These are phyloP conservation scores for Apeltes quadracus DNA, from an alignment of 2,113 vertebrate species.

Conservation along the genomic window DNA sequence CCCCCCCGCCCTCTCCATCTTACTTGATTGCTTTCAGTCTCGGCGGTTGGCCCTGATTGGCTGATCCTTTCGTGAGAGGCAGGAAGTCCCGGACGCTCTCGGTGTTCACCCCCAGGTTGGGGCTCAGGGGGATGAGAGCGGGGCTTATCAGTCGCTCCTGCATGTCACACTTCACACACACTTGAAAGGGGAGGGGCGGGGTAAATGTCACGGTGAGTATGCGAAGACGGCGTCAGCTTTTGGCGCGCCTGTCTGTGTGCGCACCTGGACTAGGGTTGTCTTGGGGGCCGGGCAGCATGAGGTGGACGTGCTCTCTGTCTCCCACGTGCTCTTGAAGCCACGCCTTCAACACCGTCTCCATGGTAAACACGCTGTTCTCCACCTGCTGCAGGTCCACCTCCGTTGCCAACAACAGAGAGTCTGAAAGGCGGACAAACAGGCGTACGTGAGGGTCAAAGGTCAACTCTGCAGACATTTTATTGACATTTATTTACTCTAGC, in stretches of 20 bases:
- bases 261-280: slow-evolving; percentile 50
- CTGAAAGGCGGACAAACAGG: slow-evolving; percentile 63
- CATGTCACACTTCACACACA: slow-evolving; percentile 92
- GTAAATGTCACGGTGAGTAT: not conserved
- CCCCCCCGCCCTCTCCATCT: too few relatives aligned
- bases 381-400: slow-evolving; percentile 87
- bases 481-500: not conserved
- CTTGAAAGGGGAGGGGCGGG: slow-evolving; percentile 63
- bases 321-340: slow-evolving; percentile 89
- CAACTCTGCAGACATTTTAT: not conserved
- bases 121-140: slow-evolving; percentile 79
- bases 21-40: slow-evolving; percentile 86
- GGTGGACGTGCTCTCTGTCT: slow-evolving; percentile 89
- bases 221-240: not conserved
- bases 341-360: slow-evolving; percentile 89
- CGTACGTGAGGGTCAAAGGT: not conserved
- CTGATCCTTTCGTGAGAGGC: slow-evolving; percentile 72
- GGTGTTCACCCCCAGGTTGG: slow-evolving; percentile 73
- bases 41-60: slow-evolving; percentile 71
- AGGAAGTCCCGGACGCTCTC: slow-evolving; percentile 78
- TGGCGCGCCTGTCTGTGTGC: not conserved
- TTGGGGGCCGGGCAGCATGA: slow-evolving; percentile 84
- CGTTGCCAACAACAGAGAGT: slow-evolving; percentile 80
- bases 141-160: slow-evolving; percentile 92
- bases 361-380: slow-evolving; percentile 83